Base-by-base conservation (phyloP, 2,797 vertebrate genomes). In the Craterocephalus amniculus region DNA sequence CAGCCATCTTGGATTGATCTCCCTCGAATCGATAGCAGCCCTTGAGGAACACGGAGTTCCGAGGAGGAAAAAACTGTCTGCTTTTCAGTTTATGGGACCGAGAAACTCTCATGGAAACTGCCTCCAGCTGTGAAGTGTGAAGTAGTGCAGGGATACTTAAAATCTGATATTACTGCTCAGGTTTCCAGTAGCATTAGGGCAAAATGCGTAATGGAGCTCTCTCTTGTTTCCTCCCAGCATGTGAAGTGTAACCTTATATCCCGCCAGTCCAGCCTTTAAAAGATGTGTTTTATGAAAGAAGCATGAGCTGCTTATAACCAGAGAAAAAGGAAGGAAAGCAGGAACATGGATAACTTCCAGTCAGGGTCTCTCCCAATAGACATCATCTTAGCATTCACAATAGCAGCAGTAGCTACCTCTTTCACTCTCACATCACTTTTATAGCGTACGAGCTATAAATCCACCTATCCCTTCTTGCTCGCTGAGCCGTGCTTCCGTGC, bases 41-140 rank as follows among this genome's bases (percentile, higher is more conserved):
- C 61, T 80, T 79, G 12, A 88, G 86, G 76, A 85, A 79, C 74
- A 71, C 60, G 4, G 67, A 70, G 85, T 86, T 76, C 59, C 22
- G 16, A 45, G 80, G 38, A 83, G 72, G 59, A 78, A 80, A 90
- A 31, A 87, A 84, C 80, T 67, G 75, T 81, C 69, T 72, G 81
- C 78, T 85, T 89, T 78, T 76, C 61, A 63, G 74, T 81, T 83
- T 83, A 81, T 76, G 71, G 75, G 67, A 87, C 79, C 1, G 81
- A 88, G 85, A 85, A 81, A 82, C 63, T 81, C 74, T 81, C 74
- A 68, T 11, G 67, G 70, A 88, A 89, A 85, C 58, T 60, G 84
- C 87, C 88, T 87, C 86, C 87, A 88, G 89, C 85, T 88, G 87
- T 81, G 77, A 78, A 77, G 80, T 18, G 40, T 64, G 67, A 82